Evolutionary conservation across 2,888 invertebrate species (phyloP).

Genomic region (Mystacides longicornis): DNA sequence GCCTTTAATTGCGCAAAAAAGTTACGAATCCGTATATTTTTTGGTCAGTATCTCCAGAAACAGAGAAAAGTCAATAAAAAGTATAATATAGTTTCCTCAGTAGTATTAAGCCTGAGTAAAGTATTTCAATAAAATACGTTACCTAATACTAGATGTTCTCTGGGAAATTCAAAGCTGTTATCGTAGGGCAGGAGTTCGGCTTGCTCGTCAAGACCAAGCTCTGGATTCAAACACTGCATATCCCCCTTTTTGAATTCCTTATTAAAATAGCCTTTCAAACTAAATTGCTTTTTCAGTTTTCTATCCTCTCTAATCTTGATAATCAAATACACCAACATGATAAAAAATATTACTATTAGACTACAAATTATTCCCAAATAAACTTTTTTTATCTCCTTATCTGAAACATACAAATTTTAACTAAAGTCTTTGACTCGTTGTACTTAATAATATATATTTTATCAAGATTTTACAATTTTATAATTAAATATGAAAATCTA

Average conservation of each 20-base stretch:
- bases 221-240: slow-evolving; percentile 76
- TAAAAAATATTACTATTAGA: background rate
- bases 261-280: slow-evolving; percentile 66
- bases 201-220: slow-evolving; percentile 84
- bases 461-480: too few relatives aligned
- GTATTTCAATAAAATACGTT: too few relatives aligned
- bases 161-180: slow-evolving; percentile 82
- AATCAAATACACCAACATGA: slow-evolving; percentile 37
- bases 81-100: too few relatives aligned
- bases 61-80: too few relatives aligned
- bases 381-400: background rate
- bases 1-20: too few relatives aligned
- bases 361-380: background rate
- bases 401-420: too few relatives aligned
- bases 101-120: too few relatives aligned
- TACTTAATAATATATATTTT: too few relatives aligned
- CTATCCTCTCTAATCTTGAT: slow-evolving; percentile 49
- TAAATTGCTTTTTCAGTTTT: slow-evolving; percentile 56
- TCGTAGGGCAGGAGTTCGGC: slow-evolving; percentile 89
- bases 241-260: slow-evolving; percentile 74
- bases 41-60: too few relatives aligned
- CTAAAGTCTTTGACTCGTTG: too few relatives aligned
- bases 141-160: slow-evolving; percentile 77
- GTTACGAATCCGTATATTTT: too few relatives aligned
- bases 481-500: too few relatives aligned